Conservation (phyloP, 2,888 invertebrate genomes). For the Eulithis testata region DNA sequence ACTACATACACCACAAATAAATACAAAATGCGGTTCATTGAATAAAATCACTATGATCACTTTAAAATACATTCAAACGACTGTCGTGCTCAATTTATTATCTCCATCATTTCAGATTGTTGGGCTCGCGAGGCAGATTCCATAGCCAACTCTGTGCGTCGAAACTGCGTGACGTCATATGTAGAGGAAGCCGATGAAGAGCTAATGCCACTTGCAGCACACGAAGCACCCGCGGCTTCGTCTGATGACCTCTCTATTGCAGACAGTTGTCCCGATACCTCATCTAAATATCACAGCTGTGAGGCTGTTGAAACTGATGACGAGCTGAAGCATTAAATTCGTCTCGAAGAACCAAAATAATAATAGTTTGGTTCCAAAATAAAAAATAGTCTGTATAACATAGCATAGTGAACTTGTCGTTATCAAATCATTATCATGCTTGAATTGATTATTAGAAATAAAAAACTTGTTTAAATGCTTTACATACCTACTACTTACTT, state of each 20-base stretch:
- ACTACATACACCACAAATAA: no score
- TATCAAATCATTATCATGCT: background rate
- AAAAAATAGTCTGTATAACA: background rate
- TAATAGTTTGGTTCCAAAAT: background rate
- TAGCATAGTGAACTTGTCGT: background rate
- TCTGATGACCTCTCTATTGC: constrained; percentile 87
- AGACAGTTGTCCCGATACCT: constrained; percentile 89
- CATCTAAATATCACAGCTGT: constrained; percentile 91
- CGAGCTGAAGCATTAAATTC: constrained; percentile 67
- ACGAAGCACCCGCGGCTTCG: constrained; percentile 81
- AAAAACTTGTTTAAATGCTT: background rate
- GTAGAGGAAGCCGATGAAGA: constrained; percentile 79
- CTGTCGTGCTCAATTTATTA: background rate
- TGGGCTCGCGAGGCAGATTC: constrained; percentile 68
- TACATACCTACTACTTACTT: no score
- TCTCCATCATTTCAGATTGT: constrained; percentile 51
- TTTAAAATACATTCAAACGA: no score
- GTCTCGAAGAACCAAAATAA: constrained; percentile 15
- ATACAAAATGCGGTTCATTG: no score
- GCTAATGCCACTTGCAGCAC: constrained; percentile 88
- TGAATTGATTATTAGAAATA: background rate
- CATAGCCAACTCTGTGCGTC: constrained; percentile 49
- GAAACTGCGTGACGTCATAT: constrained; percentile 59
- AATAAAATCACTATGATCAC: no score
- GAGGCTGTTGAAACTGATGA: constrained; percentile 88